phyloP scores from a whole-genome alignment of 2,113 vertebrate species.

The Strix aluco region DNA sequence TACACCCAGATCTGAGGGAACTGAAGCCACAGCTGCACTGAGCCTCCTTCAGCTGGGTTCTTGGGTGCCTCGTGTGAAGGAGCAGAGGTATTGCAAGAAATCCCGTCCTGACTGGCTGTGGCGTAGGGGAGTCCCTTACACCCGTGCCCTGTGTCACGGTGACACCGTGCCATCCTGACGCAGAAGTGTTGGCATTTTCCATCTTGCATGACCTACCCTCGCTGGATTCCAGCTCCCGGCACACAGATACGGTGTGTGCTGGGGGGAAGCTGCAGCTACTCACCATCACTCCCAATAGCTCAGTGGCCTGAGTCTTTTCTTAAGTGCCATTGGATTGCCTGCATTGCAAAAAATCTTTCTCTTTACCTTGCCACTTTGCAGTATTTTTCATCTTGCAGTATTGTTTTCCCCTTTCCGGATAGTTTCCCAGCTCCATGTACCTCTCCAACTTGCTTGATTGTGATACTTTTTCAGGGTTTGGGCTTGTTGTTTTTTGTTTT shows the following conservation, averaged over 20 bases:
- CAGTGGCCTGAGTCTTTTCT: neutral
- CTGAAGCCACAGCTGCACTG: neutral
- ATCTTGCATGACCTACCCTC: accelerated
- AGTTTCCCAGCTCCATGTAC: neutral
- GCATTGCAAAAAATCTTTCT: accelerated
- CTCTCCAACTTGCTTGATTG: neutral
- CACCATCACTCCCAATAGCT: neutral
- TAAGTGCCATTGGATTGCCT: accelerated
- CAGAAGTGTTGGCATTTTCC: neutral
- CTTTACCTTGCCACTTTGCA: accelerated
- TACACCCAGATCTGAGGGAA: neutral
- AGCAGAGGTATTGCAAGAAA: neutral
- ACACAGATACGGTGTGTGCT: accelerated
- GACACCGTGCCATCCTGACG: accelerated
- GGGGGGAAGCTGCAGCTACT: neutral
- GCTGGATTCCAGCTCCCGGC: neutral
- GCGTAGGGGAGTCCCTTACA: neutral
- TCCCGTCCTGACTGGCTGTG: too few relatives aligned
- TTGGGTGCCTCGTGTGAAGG: neutral
- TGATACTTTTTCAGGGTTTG: neutral
- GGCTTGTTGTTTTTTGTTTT: neutral
- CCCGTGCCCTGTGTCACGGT: neutral
- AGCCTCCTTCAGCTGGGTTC: neutral
- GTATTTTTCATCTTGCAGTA: neutral
- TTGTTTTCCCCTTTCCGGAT: neutral